phyloP scores from a whole-genome alignment of 1,140 invertebrate genomes.

The Rhopalosiphum maidis region DNA sequence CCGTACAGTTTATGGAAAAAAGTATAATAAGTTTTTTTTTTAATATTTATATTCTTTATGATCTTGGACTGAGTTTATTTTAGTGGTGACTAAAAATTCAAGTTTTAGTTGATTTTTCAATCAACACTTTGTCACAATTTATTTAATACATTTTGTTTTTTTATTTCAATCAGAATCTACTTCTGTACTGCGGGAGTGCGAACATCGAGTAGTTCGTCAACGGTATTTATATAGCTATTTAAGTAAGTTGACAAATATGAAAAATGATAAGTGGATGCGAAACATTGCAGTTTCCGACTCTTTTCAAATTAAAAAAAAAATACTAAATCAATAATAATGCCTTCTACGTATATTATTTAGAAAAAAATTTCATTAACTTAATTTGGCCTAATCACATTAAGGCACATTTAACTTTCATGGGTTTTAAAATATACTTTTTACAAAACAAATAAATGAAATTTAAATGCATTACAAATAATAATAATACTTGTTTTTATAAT shows the following conservation, averaged over 20 bases:
- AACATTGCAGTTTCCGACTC: background rate
- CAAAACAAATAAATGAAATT: conserved; percentile 29
- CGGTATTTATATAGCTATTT: background rate
- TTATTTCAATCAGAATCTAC: background rate
- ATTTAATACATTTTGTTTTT: background rate
- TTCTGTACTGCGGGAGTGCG: background rate
- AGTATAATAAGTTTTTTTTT: background rate
- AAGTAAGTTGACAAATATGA: background rate
- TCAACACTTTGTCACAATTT: background rate
- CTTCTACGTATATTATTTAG: background rate
- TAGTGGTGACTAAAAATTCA: background rate
- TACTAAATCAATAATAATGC: background rate
- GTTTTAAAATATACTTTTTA: conserved; percentile 14
- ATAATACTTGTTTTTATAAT: background rate
- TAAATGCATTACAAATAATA: conserved; percentile 37
- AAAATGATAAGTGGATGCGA: background rate
- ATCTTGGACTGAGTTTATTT: background rate
- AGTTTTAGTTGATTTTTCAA: background rate
- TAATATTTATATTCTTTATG: background rate
- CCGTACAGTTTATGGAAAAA: background rate
- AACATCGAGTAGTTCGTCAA: background rate
- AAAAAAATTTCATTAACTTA: background rate
- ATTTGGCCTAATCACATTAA: conserved; percentile 54
- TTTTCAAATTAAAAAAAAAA: background rate
- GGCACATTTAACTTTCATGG: conserved; percentile 40